Base-by-base conservation (phyloP, 2,797 vertebrate genomes). In the Channa striata region DNA sequence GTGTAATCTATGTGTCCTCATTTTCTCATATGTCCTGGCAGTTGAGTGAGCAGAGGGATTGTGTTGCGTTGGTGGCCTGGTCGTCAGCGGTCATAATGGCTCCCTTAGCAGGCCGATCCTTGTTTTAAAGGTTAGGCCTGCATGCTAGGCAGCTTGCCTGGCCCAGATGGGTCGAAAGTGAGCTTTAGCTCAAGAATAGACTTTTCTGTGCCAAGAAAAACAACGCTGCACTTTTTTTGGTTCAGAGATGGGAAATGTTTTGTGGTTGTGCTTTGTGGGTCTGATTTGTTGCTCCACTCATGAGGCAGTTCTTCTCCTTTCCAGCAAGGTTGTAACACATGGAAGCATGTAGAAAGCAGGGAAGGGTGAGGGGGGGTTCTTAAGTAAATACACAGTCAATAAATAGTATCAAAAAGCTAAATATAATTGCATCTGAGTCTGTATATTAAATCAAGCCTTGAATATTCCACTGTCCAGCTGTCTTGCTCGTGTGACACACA, bases 111-210 rank as follows among this genome's bases (percentile, higher is more conserved):
- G 51, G 54, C 76, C 56, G 13, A 58, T 70, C 72, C 79, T 50
- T 76, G 59, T 88, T 90, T 79, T 57, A 92, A 89, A 87, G 88
- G 87, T 89, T 88, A 85, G 77, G 72, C 74, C 72, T 74, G 79
- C 72, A 58, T 74, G 54, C 59, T 9, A 71, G 69, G 46, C 76
- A 65, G 69, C 61, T 67, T 34, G 77, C 70, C 63, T 59, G 70
- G 71, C 75, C 52, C 68, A 36, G 49, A 66, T 62, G 60, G 67
- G 77, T 63, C 61, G 42, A 87, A 75, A 79, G 51, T 87, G 89
- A 91, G 90, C 87, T 91, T 87, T 80, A 80, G 64, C 70, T 86
- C 58, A 84, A 92, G 89, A 91, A 91, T 87, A 87, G 89, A 36
- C 65, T 10, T 49, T 25, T 23, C 8, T 1, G 58, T 76, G 89